These are phyloP conservation scores for Cladopsammia gracilis DNA, from an alignment of 64 coral and sea anemone genomes.

Conservation along the genomic window DNA sequence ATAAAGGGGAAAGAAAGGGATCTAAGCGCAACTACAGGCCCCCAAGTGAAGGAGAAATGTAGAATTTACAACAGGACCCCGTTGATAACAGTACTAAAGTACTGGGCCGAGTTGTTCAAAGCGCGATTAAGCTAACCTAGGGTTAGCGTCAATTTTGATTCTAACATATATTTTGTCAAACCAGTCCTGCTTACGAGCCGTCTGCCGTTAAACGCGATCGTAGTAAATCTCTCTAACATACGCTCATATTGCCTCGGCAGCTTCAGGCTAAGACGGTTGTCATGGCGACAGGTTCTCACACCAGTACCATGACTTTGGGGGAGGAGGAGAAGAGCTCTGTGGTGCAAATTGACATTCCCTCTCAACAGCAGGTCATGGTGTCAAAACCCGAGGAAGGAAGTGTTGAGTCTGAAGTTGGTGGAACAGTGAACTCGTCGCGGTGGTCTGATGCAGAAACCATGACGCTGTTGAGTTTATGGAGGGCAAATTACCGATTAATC, in stretches of 20 bases:
- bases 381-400: background rate
- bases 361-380: background rate
- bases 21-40: too few relatives aligned
- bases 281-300: constrained; percentile 16
- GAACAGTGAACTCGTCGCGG: constrained; percentile 79
- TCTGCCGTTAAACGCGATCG: background rate
- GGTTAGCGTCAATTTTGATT: too few relatives aligned
- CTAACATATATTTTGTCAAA: too few relatives aligned
- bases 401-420: constrained; percentile 3
- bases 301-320: constrained; percentile 11
- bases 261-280: background rate
- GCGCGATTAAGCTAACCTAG: too few relatives aligned
- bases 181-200: too few relatives aligned
- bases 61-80: too few relatives aligned
- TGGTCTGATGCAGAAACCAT: constrained; percentile 87
- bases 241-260: background rate
- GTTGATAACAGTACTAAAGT: too few relatives aligned
- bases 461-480: constrained; percentile 78
- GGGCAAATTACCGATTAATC: constrained; percentile 77
- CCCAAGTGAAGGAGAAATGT: too few relatives aligned
- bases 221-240: background rate
- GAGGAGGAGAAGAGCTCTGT: constrained; percentile 1
- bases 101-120: too few relatives aligned
- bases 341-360: background rate
- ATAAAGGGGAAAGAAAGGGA: too few relatives aligned